These are phyloP conservation scores for Reinhardtius hippoglossoides DNA, from an alignment of 2,113 vertebrate species.

Conservation along the genomic window DNA sequence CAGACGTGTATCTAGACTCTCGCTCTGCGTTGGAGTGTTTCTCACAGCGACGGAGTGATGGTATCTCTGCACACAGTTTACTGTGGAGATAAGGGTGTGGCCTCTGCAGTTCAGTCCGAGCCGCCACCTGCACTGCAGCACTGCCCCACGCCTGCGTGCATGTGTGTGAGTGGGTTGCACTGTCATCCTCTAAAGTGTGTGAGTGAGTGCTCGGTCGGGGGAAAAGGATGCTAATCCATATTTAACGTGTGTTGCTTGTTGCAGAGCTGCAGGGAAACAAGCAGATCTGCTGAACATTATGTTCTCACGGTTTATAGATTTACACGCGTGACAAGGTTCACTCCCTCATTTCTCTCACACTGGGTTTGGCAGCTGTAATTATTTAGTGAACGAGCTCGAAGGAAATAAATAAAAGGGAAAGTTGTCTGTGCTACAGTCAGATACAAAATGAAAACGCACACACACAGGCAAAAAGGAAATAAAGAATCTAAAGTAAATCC, in stretches of 20 bases:
- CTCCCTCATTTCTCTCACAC: neutral
- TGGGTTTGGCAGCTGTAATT: neutral
- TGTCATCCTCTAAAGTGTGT: constrained; percentile 9
- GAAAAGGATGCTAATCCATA: constrained; percentile 64
- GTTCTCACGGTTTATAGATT: constrained; percentile 36
- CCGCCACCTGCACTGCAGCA: constrained; percentile 75
- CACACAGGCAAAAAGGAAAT: too few relatives aligned
- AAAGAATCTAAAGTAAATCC: too few relatives aligned
- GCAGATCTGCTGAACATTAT: constrained; percentile 35
- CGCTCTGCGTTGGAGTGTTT: neutral
- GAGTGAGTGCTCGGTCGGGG: constrained; percentile 2
- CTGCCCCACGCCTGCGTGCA: constrained; percentile 28
- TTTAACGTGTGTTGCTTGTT: constrained; percentile 75
- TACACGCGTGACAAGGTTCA: neutral
- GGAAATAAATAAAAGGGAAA: constrained; percentile 2
- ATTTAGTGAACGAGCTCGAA: neutral
- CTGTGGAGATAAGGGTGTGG: constrained; percentile 53
- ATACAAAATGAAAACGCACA: too few relatives aligned
- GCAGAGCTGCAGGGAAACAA: constrained; percentile 81
- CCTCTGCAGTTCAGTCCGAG: constrained; percentile 54
- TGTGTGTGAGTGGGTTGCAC: neutral
- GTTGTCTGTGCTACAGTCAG: too few relatives aligned
- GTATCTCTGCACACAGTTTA: too few relatives aligned
- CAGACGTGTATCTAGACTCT: neutral
- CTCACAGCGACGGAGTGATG: neutral